Evolutionary conservation across 1,140 invertebrate species (phyloP), one percentile per base, ranked within the genome.

Genomic region (Drosophila carrolli): DNA sequence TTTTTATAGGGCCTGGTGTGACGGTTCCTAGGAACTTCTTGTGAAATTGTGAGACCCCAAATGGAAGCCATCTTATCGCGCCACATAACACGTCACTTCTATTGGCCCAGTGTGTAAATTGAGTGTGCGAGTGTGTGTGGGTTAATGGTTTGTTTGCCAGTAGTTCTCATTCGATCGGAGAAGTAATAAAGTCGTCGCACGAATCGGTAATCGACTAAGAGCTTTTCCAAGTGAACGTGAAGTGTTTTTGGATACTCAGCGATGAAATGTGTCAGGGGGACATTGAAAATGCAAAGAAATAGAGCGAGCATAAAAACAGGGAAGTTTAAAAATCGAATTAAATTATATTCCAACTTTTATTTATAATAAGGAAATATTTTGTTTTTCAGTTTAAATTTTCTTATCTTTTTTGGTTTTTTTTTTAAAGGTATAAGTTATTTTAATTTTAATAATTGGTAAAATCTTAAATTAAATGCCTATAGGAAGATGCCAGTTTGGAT

Each of bases 41-140:
- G 75, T 78, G 75, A 78, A 78, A 72, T 78, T 65, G 58, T 29
- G n/a, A 57, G 63, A 41, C 14, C 29, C 47, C 29, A 23, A 37
- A 35, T 16, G 16, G 40, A 47, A 50, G 35, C 6, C 65, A 10
- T 48, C 67, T 71, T 70, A 71, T 71, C 67, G 67, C 37, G 37
- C 48, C 43, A 44, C 63, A 32, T 14, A 54, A 38, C 61, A 23
- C 61, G 47, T 67, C 65, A 66, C 65, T 67, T 56, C 23, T 27
- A 56, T 55, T 56, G 48, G 35, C 13, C 9, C 32, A 32, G 63
- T 16, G 63, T 55, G 50, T 68, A 41, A 68, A 68, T 68, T 65
- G 14, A 48, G 61, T 43, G 19, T 23, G 9, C 13, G 57, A 6
- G 14, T 7, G 62, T 29, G 53, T 59, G 50, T 54, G 62, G 48